Percentiles rank a stretch among this genome's conserved stretches.
These are phyloP conservation scores for Drosophila infuscata DNA, from an alignment of 2,888 invertebrate genomes.

Conservation along the genomic window DNA sequence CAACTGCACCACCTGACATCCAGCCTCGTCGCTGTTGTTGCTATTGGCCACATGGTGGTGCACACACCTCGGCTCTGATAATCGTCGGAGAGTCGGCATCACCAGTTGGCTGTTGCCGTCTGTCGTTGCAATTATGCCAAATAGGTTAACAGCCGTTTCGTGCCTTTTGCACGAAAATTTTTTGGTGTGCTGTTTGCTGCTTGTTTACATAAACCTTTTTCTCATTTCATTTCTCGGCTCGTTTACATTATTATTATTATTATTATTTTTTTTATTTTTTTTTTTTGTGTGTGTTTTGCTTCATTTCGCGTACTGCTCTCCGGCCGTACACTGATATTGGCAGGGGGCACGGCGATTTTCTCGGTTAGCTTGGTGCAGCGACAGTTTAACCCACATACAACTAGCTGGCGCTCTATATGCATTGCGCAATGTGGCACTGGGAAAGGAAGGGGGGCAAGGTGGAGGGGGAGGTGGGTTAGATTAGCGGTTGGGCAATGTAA, in stretches of 20 bases:
- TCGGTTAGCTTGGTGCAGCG: constrained; percentile 46
- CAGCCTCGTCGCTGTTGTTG: background rate
- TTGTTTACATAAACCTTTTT: constrained; percentile 76
- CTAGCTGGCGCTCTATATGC: constrained; percentile 26
- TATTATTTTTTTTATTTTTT: background rate
- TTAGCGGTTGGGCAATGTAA: constrained; percentile 55
- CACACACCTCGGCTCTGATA: constrained; percentile 28
- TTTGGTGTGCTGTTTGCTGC: constrained; percentile 42
- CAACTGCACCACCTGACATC: constrained; percentile 20
- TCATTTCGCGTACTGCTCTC: constrained; percentile 23
- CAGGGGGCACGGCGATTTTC: background rate
- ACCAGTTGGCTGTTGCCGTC: constrained; percentile 33
- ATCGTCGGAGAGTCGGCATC: constrained; percentile 50
- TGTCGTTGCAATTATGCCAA: constrained; percentile 72
- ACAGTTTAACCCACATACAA: constrained; percentile 70
- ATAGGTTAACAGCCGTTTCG: constrained; percentile 80
- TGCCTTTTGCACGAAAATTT: constrained; percentile 70
- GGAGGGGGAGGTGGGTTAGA: constrained; percentile 5
- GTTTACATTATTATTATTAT: background rate
- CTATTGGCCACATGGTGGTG: constrained; percentile 1
- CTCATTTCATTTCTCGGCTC: constrained; percentile 46
- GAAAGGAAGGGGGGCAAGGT: background rate
- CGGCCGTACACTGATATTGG: constrained; percentile 11
- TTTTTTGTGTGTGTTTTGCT: background rate
- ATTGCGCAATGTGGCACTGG: constrained; percentile 54